Evolutionary conservation across 1,140 invertebrate species (phyloP), one percentile per base, ranked within the genome.

Genomic region (Drosophila bipectinata): DNA sequence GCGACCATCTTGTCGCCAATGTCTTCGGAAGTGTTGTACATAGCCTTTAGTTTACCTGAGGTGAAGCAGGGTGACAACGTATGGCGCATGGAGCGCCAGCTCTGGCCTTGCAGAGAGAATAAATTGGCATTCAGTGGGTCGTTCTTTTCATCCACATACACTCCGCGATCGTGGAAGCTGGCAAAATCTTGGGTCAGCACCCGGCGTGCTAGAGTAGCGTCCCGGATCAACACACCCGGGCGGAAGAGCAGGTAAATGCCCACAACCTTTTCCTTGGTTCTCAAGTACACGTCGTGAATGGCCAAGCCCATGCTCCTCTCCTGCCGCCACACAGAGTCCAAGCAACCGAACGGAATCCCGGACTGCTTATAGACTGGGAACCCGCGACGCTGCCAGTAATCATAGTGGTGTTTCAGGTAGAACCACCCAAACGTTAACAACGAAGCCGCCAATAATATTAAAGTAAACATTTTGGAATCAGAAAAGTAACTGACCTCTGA

Each of bases 21-120:
- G 10, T 93, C 90, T 28, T 92, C 83, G 1, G 94, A 68, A 0
- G 92, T 89, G n/a, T 77, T 67, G 44, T 93, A 93, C 93, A 94
- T 94, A 2, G 74, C 77, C 68, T 94, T 94, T 3, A 95, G 77
- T 75, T 94, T 94, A n/a, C 92, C 92, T 0, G 93, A 92, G 0
- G 93, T 94, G 69, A 95, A 95, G 5, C 93, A 92, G 0, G 94
- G 94, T 0, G 92, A 92, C 0, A 95, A 67, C 61, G 93, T 93
- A 0, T 91, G 72, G 12, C 94, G 78, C 12, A 95, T 69, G 6
- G 81, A 84, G 55, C 91, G 92, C 94, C 94, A 95, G 14, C 80
- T 92, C 67, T 92, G 89, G 1, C 92, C 92, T 18, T 92, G 88
- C 1, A 93, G 68, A 1, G 91, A 76, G 53, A 93, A 93, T 6